Evolutionary conservation across 2,888 invertebrate species (phyloP).

Genomic region (Podotricha telesiphe): DNA sequence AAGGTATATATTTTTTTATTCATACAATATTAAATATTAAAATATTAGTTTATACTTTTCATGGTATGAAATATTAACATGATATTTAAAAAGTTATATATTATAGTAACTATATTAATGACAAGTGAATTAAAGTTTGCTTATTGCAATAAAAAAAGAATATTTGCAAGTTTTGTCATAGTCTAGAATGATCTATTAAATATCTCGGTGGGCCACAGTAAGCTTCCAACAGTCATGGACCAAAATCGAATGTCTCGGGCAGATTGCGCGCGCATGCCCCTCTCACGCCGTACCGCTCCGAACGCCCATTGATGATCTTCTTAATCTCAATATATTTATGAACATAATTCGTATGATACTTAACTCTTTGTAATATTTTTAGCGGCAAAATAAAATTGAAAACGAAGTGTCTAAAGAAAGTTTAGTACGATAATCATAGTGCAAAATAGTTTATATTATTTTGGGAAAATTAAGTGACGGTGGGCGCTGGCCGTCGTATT

Average conservation of each 20-base stretch:
- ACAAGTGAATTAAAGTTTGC: not conserved
- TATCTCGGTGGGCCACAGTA: constrained; percentile 75
- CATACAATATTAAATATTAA: no score
- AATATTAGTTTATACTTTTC: no score
- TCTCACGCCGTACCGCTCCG: constrained; percentile 68
- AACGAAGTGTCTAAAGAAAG: not conserved
- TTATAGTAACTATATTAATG: no score
- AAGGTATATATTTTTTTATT: no score
- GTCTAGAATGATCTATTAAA: constrained; percentile 81
- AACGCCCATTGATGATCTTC: constrained; percentile 81
- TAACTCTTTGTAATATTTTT: constrained; percentile 5
- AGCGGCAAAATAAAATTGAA: constrained; percentile 6
- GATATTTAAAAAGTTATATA: no score
- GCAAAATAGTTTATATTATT: not conserved
- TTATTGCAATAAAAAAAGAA: constrained; percentile 24
- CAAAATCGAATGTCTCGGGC: constrained; percentile 83
- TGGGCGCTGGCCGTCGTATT: constrained; percentile 71
- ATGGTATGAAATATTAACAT: no score
- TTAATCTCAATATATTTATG: constrained; percentile 73
- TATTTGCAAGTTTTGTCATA: constrained; percentile 59
- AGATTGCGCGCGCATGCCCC: constrained; percentile 77
- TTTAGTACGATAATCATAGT: not conserved
- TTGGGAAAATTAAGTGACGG: constrained; percentile 34
- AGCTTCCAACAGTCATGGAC: constrained; percentile 83
- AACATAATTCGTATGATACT: constrained; percentile 53